A percentile compares a stretch with the other conserved stretches of the same genome.
phyloP scores from a whole-genome alignment of 2,113 vertebrate species.

The Antigone vipio region DNA sequence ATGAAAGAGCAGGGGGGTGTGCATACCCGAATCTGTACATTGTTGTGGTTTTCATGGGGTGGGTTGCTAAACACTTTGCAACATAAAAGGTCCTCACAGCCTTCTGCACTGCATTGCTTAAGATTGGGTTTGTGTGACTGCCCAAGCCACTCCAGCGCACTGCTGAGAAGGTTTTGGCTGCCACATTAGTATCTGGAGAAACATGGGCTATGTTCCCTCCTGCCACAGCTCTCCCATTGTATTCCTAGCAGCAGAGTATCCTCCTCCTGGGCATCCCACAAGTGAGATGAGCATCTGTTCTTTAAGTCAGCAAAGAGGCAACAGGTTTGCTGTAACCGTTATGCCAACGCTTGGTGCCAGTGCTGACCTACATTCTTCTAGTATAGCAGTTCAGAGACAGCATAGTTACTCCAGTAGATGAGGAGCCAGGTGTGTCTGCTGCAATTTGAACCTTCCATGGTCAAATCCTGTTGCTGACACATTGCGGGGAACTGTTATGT shows the following conservation, averaged over 20 bases:
- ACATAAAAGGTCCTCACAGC: background rate
- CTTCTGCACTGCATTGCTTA: background rate
- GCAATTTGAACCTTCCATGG: background rate
- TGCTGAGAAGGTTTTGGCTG: background rate
- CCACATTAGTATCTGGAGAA: background rate
- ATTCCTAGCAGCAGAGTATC: background rate
- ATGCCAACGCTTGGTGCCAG: fast-evolving
- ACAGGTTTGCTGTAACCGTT: background rate
- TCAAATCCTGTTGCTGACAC: background rate
- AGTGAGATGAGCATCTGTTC: background rate
- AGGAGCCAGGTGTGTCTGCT: background rate
- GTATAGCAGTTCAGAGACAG: background rate
- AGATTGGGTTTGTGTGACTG: background rate
- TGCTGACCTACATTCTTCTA: background rate
- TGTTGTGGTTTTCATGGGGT: background rate
- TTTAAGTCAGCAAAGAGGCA: background rate
- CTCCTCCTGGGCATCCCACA: background rate
- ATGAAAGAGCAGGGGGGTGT: background rate
- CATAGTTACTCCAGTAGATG: fast-evolving
- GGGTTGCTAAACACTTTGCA: background rate
- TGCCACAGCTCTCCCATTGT: background rate
- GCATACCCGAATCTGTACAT: background rate
- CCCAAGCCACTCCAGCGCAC: background rate
- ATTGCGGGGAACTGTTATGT: background rate
- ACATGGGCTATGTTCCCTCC: background rate